phyloP scores from a whole-genome alignment of 2,888 invertebrate species.

The Drosophila falleni region DNA sequence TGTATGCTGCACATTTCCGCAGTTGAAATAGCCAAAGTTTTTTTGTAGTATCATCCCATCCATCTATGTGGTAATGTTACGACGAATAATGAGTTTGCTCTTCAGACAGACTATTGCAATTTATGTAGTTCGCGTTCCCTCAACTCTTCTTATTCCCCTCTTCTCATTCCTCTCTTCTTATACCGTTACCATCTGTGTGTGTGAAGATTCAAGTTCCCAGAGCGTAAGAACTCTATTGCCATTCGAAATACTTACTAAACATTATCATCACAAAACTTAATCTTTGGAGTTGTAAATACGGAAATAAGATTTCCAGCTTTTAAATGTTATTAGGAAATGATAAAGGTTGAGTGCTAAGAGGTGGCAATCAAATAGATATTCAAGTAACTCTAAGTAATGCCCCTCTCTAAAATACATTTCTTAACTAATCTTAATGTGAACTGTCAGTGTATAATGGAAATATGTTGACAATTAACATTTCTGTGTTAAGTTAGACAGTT shows the following conservation, averaged over 20 bases:
- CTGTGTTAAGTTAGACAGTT: conserved; percentile 2
- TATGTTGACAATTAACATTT: conserved; percentile 2
- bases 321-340: conserved; percentile 21
- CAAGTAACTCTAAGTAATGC: not conserved
- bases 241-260: not conserved
- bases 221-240: conserved; percentile 7
- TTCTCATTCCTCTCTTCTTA: not conserved
- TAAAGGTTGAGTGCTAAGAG: conserved; percentile 27
- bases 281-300: not conserved
- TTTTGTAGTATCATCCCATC: conserved; percentile 38
- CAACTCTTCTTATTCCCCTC: too few species aligned
- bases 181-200: conserved; percentile 26
- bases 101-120: conserved; percentile 52
- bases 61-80: conserved; percentile 43
- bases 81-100: conserved; percentile 48
- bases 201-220: conserved; percentile 40
- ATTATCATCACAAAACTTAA: not conserved
- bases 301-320: conserved; percentile 1
- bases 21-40: conserved; percentile 35
- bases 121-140: conserved; percentile 42
- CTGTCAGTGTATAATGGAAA: not conserved
- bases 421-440: conserved; percentile 1
- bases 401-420: not conserved
- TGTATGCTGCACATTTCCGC: conserved; percentile 45
- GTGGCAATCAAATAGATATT: not conserved